A percentile compares a stretch with the other conserved stretches of the same genome.
Evolutionary conservation across 1,140 invertebrate species (phyloP).

Genomic region (Brachionus paranguensis): DNA sequence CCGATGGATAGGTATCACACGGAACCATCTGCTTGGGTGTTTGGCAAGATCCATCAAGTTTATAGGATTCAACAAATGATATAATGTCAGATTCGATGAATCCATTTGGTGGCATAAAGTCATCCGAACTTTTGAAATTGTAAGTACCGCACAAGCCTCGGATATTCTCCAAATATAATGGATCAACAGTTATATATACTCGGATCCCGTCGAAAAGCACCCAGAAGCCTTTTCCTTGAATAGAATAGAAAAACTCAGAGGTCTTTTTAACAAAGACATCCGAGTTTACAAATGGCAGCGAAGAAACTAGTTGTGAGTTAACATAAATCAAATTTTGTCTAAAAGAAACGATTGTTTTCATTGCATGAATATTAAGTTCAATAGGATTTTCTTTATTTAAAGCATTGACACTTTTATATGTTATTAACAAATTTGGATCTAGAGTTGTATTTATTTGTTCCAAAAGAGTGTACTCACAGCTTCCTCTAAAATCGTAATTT

Average conservation of each 20-base stretch:
- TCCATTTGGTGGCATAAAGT: constrained; percentile 76
- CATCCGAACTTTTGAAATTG: constrained; percentile 75
- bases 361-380: constrained; percentile 1
- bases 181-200: constrained; percentile 72
- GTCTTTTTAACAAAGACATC: neutral
- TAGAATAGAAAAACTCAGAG: constrained; percentile 21
- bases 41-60: constrained; percentile 66
- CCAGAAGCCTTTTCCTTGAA: constrained; percentile 40
- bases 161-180: constrained; percentile 63
- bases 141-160: constrained; percentile 79
- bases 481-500: constrained; percentile 40
- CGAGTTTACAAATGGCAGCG: constrained; percentile 33
- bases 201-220: constrained; percentile 54
- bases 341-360: neutral
- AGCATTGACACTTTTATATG: neutral
- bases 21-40: constrained; percentile 63
- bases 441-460: constrained; percentile 28
- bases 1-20: constrained; percentile 62
- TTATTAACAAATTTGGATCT: neutral
- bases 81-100: constrained; percentile 68
- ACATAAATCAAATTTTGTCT: constrained; percentile 17
- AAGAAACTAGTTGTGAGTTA: neutral
- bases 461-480: constrained; percentile 41
- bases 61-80: constrained; percentile 81
- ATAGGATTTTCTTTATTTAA: neutral